Percentiles rank a stretch among this genome's conserved stretches.
phyloP scores from a whole-genome alignment of 2,888 invertebrate genomes.

The Melieria omissa region DNA sequence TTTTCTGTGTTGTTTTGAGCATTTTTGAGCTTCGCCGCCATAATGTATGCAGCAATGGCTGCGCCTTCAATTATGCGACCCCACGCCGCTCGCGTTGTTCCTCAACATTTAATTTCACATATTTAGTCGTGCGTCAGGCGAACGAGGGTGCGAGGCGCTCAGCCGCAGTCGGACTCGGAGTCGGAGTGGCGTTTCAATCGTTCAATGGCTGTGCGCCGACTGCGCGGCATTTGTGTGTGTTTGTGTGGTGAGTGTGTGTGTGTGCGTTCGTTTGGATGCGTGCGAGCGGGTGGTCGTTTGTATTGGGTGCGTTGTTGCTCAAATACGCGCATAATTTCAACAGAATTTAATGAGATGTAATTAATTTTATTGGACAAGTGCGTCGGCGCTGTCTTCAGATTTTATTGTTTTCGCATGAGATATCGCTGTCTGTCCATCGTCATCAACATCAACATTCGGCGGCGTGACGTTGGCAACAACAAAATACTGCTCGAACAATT shows the following conservation, averaged over 20 bases:
- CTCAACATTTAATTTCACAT: too few relatives aligned
- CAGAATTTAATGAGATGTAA: slow-evolving; percentile 38
- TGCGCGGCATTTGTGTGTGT: not conserved
- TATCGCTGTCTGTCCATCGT: too few relatives aligned
- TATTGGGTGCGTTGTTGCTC: not conserved
- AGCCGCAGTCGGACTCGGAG: too few relatives aligned
- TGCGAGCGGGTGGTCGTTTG: too few relatives aligned
- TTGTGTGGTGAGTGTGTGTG: not conserved
- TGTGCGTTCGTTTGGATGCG: not conserved
- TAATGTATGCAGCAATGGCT: slow-evolving; percentile 23
- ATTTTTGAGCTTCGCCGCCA: not conserved
- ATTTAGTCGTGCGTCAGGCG: too few relatives aligned
- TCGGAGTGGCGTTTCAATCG: too few relatives aligned
- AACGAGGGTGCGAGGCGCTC: too few relatives aligned
- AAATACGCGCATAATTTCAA: slow-evolving; percentile 6
- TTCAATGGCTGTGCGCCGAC: not conserved
- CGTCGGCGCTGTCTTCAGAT: slow-evolving; percentile 21
- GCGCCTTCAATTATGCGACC: too few relatives aligned
- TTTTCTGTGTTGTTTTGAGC: not conserved
- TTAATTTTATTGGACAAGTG: slow-evolving; percentile 40
- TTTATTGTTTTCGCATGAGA: not conserved
- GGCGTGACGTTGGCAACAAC: too few relatives aligned
- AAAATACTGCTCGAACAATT: too few relatives aligned
- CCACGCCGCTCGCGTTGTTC: too few relatives aligned
- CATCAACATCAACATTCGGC: too few relatives aligned